A percentile compares a stretch with the other conserved stretches of the same genome.
These are phyloP conservation scores for Himalopsyche tibetana DNA, from an alignment of 2,888 invertebrate genomes.

Conservation along the genomic window DNA sequence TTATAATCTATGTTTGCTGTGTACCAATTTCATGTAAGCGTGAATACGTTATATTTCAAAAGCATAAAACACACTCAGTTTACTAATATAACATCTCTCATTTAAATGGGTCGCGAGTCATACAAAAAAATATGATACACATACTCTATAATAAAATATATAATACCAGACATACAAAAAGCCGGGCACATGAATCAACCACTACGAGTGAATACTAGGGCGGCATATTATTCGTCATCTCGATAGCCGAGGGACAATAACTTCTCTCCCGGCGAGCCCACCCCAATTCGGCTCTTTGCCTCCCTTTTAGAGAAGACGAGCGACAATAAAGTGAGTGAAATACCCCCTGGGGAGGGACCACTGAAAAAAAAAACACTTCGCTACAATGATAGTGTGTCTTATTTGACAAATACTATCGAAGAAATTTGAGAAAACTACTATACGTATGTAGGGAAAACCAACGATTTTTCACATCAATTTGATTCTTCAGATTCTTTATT, in stretches of 20 bases:
- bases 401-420: slow-evolving; percentile 23
- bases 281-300: not conserved
- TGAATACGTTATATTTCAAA: too few species aligned
- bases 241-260: slow-evolving; percentile 30
- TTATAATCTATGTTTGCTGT: too few species aligned
- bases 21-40: too few species aligned
- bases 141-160: too few species aligned
- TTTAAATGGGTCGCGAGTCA: too few species aligned
- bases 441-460: too few species aligned
- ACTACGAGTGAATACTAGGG: slow-evolving; percentile 15
- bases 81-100: too few species aligned
- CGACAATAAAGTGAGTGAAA: slow-evolving; percentile 25
- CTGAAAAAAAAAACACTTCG: slow-evolving; percentile 21
- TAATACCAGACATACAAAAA: not conserved
- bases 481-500: too few species aligned
- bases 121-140: too few species aligned
- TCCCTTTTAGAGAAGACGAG: not conserved
- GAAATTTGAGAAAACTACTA: not conserved
- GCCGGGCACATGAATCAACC: not conserved
- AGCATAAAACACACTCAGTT: too few species aligned
- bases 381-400: slow-evolving; percentile 21
- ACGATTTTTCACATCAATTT: too few species aligned
- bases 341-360: slow-evolving; percentile 11
- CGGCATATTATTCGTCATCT: slow-evolving; percentile 34
- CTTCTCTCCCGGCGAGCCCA: not conserved